Evolutionary conservation across 2,888 invertebrate species (phyloP).

Genomic region (Callimorpha dominula): DNA sequence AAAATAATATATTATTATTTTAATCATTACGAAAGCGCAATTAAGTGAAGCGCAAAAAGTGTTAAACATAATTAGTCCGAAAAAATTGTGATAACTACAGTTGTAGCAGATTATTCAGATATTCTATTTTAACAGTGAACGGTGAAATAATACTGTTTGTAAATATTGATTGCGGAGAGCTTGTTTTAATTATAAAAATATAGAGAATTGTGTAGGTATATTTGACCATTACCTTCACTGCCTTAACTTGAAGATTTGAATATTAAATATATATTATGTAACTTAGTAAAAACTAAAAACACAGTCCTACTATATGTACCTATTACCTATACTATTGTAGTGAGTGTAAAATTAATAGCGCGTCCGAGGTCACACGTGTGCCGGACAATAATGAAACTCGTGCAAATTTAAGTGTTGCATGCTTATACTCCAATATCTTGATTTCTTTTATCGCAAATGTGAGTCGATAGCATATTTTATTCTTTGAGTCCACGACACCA

Average conservation of each 20-base stretch:
- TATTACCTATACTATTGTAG: constrained; percentile 7
- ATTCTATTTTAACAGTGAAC: background rate
- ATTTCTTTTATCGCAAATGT: constrained; percentile 56
- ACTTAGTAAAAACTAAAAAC: background rate
- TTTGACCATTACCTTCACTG: background rate
- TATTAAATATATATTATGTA: background rate
- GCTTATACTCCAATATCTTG: constrained; percentile 53
- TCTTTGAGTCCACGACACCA: constrained; percentile 30
- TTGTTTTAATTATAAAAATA: background rate
- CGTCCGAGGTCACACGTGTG: constrained; percentile 73
- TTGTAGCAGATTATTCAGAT: too few relatives aligned
- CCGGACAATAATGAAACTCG: constrained; percentile 66
- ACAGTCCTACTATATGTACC: background rate
- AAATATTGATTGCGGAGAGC: background rate
- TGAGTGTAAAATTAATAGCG: constrained; percentile 52
- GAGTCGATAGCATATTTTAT: constrained; percentile 49
- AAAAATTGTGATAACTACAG: too few relatives aligned
- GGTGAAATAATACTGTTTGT: background rate
- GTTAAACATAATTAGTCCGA: background rate
- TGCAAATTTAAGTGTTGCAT: constrained; percentile 62
- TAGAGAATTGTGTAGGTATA: too few relatives aligned
- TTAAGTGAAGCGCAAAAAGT: too few relatives aligned
- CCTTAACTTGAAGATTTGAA: background rate
- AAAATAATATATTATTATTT: constrained; percentile 1
- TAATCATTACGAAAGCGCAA: background rate